phyloP scores from a whole-genome alignment of 2,113 vertebrate genomes.

The Hypomesus transpacificus region DNA sequence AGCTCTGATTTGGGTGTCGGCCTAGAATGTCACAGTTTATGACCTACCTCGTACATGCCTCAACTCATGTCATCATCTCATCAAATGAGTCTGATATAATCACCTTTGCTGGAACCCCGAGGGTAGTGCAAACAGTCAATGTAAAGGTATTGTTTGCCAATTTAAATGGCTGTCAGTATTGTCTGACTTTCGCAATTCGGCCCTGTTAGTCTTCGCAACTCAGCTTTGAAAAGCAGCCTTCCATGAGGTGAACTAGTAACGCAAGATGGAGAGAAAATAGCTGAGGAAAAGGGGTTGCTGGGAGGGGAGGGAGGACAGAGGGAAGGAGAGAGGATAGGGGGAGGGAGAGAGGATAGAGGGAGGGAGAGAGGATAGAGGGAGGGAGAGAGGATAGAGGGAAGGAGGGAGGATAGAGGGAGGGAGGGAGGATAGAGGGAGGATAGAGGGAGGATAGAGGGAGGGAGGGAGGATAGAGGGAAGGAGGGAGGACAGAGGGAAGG shows the following conservation, averaged over 20 bases:
- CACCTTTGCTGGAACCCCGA: neutral
- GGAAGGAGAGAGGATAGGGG: conserved; percentile 6
- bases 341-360: neutral
- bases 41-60: conserved; percentile 25
- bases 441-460: neutral
- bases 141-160: too few species aligned
- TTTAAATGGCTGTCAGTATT: neutral
- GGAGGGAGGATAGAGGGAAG: neutral
- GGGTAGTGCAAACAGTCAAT: too few species aligned
- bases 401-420: conserved; percentile 41
- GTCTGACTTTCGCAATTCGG: too few species aligned
- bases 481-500: too few species aligned
- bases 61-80: conserved; percentile 23
- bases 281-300: neutral
- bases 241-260: neutral
- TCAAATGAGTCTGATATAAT: conserved; percentile 33
- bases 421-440: conserved; percentile 30
- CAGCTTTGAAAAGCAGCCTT: neutral
- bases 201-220: neutral
- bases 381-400: conserved; percentile 8
- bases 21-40: conserved; percentile 12
- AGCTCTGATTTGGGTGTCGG: conserved; percentile 23
- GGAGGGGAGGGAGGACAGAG: too few species aligned
- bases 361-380: conserved; percentile 6
- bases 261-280: neutral